These are phyloP conservation scores for Calonectris borealis DNA, from an alignment of 2,113 vertebrate species.

Conservation along the genomic window DNA sequence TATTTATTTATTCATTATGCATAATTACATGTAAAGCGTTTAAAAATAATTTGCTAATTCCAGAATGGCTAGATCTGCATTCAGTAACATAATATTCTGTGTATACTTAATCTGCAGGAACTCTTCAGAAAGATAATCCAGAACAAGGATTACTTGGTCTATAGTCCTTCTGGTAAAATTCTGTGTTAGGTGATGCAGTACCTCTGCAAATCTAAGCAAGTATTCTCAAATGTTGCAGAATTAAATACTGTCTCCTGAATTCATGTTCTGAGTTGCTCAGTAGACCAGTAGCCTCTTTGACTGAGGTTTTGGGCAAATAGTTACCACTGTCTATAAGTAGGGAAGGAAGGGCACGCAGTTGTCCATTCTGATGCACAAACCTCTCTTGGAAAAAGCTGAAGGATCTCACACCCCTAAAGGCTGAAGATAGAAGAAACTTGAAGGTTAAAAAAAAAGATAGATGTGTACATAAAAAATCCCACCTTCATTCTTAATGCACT, in stretches of 20 bases:
- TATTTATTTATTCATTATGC: slow-evolving; percentile 23
- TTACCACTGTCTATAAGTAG: neutral
- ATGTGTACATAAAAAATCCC: neutral
- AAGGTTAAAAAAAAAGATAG: neutral
- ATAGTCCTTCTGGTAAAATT: neutral
- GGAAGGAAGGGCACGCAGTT: neutral
- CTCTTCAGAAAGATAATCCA: neutral
- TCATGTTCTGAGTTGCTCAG: neutral
- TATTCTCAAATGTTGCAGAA: neutral
- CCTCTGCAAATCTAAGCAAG: neutral
- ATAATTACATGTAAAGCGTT: slow-evolving; percentile 1
- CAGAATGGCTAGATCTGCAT: neutral
- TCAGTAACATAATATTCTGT: neutral
- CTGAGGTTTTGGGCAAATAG: neutral
- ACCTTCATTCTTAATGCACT: neutral
- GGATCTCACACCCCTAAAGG: neutral
- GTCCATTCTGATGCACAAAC: neutral
- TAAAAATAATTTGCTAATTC: slow-evolving; percentile 6
- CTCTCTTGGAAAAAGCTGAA: neutral
- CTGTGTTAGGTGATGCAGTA: neutral
- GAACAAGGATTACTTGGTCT: neutral
- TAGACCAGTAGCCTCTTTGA: neutral
- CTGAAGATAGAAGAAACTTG: neutral
- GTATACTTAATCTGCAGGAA: neutral
- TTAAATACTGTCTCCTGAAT: neutral